A percentile compares a stretch with the other conserved stretches of the same genome.
Evolutionary conservation across 1,140 invertebrate genomes (phyloP).

Genomic region (Temnothorax nylanderi): DNA sequence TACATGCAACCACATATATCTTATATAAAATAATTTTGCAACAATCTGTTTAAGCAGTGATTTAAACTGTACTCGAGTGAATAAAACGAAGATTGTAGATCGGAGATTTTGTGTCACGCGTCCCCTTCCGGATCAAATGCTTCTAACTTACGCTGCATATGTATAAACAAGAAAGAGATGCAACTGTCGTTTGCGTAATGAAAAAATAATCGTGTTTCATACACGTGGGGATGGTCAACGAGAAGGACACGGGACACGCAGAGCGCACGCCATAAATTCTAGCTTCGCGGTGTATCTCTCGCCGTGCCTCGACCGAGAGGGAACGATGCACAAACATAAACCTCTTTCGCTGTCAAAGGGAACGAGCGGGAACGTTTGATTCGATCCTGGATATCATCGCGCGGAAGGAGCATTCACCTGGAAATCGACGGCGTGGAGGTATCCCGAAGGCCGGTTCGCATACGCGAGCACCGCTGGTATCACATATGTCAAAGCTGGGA

Average conservation of each 20-base stretch:
- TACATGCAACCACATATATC: not conserved
- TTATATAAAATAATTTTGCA: not conserved
- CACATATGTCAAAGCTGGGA: slow-evolving; percentile 90
- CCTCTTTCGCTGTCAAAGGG: slow-evolving; percentile 79
- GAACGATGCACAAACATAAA: slow-evolving; percentile 32
- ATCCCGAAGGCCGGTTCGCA: slow-evolving; percentile 82
- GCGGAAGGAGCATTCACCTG: slow-evolving; percentile 86
- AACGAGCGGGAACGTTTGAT: slow-evolving; percentile 87
- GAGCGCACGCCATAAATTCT: slow-evolving; percentile 7
- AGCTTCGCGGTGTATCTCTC: not conserved
- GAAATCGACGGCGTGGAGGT: slow-evolving; percentile 86
- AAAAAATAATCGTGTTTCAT: not conserved
- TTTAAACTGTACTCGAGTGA: not conserved
- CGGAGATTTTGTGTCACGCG: not conserved
- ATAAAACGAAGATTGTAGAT: not conserved
- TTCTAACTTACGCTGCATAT: not conserved
- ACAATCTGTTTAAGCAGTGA: not conserved
- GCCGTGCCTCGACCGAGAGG: not conserved
- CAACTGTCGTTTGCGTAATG: not conserved
- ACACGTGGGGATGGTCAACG: not conserved
- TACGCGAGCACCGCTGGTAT: slow-evolving; percentile 87
- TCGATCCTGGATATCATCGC: slow-evolving; percentile 87
- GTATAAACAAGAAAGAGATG: not conserved
- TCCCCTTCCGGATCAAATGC: not conserved
- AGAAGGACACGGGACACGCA: not conserved